A percentile compares a stretch with the other conserved stretches of the same genome.
Evolutionary conservation across 2,797 vertebrate species (phyloP).

Genomic region (Botia kubotai): DNA sequence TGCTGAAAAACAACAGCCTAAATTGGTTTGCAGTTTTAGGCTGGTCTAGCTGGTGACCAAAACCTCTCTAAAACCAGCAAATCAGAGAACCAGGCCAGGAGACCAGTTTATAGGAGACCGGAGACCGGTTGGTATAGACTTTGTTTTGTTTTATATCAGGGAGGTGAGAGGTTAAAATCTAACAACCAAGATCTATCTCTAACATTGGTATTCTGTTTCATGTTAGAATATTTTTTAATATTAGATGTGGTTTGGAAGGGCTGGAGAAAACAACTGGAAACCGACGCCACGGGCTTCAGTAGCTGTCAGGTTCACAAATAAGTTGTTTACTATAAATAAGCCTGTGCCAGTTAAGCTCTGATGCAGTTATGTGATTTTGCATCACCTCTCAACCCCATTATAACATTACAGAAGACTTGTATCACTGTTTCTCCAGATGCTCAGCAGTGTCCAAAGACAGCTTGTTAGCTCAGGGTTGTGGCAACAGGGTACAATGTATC

Average conservation of each 20-base stretch:
- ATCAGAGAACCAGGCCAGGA: no score
- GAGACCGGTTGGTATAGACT: no score
- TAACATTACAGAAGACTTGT: conserved; percentile 51
- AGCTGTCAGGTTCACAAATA: conserved; percentile 37
- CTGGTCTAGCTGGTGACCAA: no score
- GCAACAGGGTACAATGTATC: conserved; percentile 60
- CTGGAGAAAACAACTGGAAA: not conserved
- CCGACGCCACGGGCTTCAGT: not conserved
- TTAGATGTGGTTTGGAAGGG: not conserved
- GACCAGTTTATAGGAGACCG: no score
- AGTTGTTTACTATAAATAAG: conserved; percentile 41
- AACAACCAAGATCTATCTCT: not conserved
- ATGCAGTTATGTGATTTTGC: conserved; percentile 45
- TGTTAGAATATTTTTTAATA: not conserved
- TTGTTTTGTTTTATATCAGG: not conserved
- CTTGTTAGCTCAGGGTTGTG: conserved; percentile 59
- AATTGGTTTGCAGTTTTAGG: not conserved
- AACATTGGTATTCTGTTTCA: not conserved
- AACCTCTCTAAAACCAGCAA: no score
- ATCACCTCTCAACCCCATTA: conserved; percentile 48
- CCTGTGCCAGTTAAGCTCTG: conserved; percentile 14
- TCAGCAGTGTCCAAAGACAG: conserved; percentile 49
- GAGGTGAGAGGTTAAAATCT: conserved; percentile 2
- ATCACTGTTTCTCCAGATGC: conserved; percentile 54
- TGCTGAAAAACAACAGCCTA: no score